These are phyloP conservation scores for Lycodopsis pacificus DNA, from an alignment of 2,797 vertebrate species.

Conservation along the genomic window DNA sequence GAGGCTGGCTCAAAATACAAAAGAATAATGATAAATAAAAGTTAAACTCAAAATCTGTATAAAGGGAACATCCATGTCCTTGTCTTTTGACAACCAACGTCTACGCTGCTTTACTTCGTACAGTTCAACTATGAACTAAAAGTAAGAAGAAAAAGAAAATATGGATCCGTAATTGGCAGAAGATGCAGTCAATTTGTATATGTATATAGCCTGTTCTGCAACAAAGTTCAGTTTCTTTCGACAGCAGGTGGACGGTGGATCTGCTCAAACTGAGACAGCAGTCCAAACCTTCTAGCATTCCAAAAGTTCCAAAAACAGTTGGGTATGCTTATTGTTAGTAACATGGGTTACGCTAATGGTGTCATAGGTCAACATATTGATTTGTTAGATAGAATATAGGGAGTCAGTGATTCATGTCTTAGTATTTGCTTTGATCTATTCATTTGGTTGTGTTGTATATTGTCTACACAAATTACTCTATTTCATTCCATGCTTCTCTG, in stretches of 20 bases:
- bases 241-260: neutral
- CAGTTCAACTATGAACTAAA: neutral
- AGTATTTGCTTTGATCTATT: neutral
- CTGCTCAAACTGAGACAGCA: neutral
- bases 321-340: neutral
- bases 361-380: neutral
- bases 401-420: neutral
- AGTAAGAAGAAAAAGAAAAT: neutral
- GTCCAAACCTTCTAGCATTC: neutral
- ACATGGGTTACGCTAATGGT: neutral
- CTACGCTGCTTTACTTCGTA: neutral
- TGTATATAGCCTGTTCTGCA: neutral
- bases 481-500: constrained; percentile 2
- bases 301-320: neutral
- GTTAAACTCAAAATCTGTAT: neutral
- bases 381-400: neutral
- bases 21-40: neutral
- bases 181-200: neutral
- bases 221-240: neutral
- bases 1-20: neutral
- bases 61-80: neutral
- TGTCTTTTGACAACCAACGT: neutral
- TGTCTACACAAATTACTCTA: neutral
- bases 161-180: neutral
- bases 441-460: neutral